Percentiles rank a stretch among this genome's conserved stretches.
These are phyloP conservation scores for Metridium senile DNA, from an alignment of 92 coral and sea anemone species.

Conservation along the genomic window DNA sequence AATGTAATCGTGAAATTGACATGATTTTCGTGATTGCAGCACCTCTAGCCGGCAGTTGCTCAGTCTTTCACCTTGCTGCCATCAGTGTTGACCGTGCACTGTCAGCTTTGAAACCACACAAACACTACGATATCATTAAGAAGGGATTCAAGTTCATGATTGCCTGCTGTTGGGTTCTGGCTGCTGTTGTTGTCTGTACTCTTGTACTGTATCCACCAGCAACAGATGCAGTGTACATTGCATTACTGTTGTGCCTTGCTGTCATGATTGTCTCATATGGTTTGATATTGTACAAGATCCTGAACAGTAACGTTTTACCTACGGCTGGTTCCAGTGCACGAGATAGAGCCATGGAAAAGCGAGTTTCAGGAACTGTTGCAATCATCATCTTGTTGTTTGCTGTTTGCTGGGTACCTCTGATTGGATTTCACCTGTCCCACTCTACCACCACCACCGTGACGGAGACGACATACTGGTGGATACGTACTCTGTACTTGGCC, in stretches of 20 bases:
- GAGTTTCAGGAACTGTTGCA: slow-evolving; percentile 12
- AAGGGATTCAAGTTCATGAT: neutral
- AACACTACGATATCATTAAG: neutral
- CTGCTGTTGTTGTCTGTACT: neutral
- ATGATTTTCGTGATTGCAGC: neutral
- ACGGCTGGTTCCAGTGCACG: neutral
- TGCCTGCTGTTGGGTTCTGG: neutral
- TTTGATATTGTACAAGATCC: neutral
- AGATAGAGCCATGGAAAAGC: slow-evolving; percentile 8
- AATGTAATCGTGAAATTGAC: neutral
- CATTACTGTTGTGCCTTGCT: neutral
- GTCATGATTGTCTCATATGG: slow-evolving; percentile 2
- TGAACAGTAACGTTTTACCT: neutral
- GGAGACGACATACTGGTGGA: slow-evolving; percentile 8
- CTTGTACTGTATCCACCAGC: neutral
- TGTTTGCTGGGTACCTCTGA: slow-evolving; percentile 1
- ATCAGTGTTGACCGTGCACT: slow-evolving; percentile 8
- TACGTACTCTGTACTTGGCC: slow-evolving; percentile 10
- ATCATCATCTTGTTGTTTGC: slow-evolving; percentile 1
- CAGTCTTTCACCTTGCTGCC: slow-evolving; percentile 1
- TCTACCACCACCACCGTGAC: neutral
- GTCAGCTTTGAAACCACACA: neutral
- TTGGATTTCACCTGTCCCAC: neutral
- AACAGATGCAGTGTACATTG: neutral
- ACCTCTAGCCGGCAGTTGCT: neutral